Percentiles rank a stretch among this genome's conserved stretches.
Evolutionary conservation across 2,797 vertebrate genomes (phyloP).

Genomic region (Microctenopoma stevenorrisi): DNA sequence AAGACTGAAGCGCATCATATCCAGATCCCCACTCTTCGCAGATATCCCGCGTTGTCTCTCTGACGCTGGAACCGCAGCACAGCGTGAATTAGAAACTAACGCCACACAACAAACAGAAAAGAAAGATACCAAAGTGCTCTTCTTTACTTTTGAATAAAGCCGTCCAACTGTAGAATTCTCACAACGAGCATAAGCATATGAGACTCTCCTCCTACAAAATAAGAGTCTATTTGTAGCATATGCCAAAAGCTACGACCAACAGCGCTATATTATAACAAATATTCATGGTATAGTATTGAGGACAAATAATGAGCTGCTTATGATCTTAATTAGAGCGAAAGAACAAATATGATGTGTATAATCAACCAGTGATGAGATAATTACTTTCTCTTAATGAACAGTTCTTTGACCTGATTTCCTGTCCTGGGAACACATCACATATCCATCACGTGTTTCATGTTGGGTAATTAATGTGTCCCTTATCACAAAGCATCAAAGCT

Average conservation of each 20-base stretch:
- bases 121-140: too few relatives aligned
- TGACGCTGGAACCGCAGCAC: neutral
- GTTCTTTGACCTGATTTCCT: slow-evolving; percentile 63
- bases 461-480: slow-evolving; percentile 31
- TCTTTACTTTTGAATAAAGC: too few relatives aligned
- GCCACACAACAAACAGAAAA: too few relatives aligned
- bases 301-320: slow-evolving; percentile 50
- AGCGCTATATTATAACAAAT: too few relatives aligned
- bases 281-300: slow-evolving; percentile 12
- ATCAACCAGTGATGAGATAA: slow-evolving; percentile 68
- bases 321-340: slow-evolving; percentile 52
- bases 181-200: too few relatives aligned
- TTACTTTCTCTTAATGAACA: slow-evolving; percentile 68
- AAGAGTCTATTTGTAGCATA: too few relatives aligned
- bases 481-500: slow-evolving; percentile 33
- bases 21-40: neutral
- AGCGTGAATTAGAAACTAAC: too few relatives aligned
- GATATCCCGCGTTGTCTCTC: neutral
- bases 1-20: neutral
- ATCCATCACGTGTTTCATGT: slow-evolving; percentile 28
- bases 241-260: neutral
- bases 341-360: slow-evolving; percentile 50
- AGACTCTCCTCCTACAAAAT: too few relatives aligned
- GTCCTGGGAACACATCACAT: slow-evolving; percentile 40
- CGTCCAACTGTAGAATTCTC: too few relatives aligned